Base-by-base conservation (phyloP, 2,113 vertebrate genomes). In the Tupaia chinensis region DNA sequence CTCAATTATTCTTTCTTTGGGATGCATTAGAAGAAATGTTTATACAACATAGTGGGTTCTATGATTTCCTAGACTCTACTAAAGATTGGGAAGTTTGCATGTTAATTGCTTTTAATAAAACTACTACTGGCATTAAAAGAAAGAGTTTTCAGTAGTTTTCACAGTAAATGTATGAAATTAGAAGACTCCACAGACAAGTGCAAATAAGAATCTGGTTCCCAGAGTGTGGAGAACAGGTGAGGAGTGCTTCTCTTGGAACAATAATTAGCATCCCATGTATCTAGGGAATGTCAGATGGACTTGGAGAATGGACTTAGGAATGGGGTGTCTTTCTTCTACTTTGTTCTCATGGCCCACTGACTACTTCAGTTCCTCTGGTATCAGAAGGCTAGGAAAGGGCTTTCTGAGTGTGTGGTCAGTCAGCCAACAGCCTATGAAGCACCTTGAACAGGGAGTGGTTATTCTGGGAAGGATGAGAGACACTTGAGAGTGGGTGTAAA, bases 81-180 rank as follows among this genome's bases (percentile, higher is more conserved):
- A 77, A 78, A 34, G 13, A 1, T 63, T 93, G 61, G 78, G 14
- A 66, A 89, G 84, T 87, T 84, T n/a, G 79, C 6, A 74, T 7
- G 10, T 65, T 32, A 82, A 32, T 29, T 54, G 93, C n/a, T 79
- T 82, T 92, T 88, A 72, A 85, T 89, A 78, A 72, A 83, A 93
- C 44, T 69, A 93, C 44, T 69, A 22, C 25, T 54, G 6, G 14
- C 60, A 63, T 92, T 56, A 87, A 94, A 65, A 94, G 27, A 72
- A 94, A 29, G 13, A 69, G 17, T 78, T 95, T 56, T 27, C 15
- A 60, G 44, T 65, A 11, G 13, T 87, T 86, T 87, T 89, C 23
- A 82, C 14, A 27, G 25, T 54, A 61, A 22, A 32, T 32, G 34
- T 4, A 54, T 87, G 54, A 95, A 69, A 61, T 70, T 74, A 11